These are phyloP conservation scores for Choristoneura rosaceana DNA, from an alignment of 2,888 invertebrate genomes.

Conservation along the genomic window DNA sequence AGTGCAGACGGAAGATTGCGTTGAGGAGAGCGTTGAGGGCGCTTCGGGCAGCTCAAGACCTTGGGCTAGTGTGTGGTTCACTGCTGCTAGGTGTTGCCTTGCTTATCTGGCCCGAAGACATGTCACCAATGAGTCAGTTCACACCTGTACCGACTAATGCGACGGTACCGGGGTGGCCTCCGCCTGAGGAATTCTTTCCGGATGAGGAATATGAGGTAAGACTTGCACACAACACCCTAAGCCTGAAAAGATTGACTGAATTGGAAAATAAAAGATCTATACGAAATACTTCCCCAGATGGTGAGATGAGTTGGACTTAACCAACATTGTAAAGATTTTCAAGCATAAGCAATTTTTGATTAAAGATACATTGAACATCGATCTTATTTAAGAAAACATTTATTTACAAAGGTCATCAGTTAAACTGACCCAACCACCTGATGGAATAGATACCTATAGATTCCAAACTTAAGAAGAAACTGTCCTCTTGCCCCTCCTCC, in stretches of 20 bases:
- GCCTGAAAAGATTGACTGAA: not conserved
- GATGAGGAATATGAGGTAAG: slow-evolving; percentile 85
- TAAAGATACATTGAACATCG: too few relatives aligned
- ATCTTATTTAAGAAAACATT: too few relatives aligned
- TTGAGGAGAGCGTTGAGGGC: slow-evolving; percentile 74
- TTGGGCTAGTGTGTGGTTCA: slow-evolving; percentile 75
- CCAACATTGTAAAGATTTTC: too few relatives aligned
- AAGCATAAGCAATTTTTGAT: too few relatives aligned
- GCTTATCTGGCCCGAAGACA: slow-evolving; percentile 79
- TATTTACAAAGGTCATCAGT: too few relatives aligned
- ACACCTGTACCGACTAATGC: slow-evolving; percentile 70
- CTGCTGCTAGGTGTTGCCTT: slow-evolving; percentile 76
- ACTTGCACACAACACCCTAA: not conserved
- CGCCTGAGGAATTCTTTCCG: slow-evolving; percentile 82
- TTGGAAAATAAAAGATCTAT: too few relatives aligned
- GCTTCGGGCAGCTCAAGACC: slow-evolving; percentile 76
- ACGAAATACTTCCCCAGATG: too few relatives aligned
- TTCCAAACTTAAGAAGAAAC: too few relatives aligned
- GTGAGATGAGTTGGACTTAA: too few relatives aligned
- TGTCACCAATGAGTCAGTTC: slow-evolving; percentile 71
- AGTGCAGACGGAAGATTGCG: slow-evolving; percentile 68
- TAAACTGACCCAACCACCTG: too few relatives aligned
- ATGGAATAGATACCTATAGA: too few relatives aligned
- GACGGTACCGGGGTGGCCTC: slow-evolving; percentile 72
- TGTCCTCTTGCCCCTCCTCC: too few relatives aligned